Conservation (phyloP, 35 echinoderm and acorn worm species). For the Antedon bifida region DNA sequence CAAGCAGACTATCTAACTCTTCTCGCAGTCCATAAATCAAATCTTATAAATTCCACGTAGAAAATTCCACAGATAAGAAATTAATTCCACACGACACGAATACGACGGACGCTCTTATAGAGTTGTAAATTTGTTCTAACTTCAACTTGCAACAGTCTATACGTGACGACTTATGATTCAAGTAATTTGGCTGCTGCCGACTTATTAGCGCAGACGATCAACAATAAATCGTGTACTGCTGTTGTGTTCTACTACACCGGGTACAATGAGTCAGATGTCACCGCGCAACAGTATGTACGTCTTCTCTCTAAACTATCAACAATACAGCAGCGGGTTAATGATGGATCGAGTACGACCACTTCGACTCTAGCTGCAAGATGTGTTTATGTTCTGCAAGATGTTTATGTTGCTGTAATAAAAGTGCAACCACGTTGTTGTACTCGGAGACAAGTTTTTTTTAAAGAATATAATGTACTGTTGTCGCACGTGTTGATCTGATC, state of each 20-base stretch:
- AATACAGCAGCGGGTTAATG: neutral
- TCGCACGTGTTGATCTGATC: neutral
- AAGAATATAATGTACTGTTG: neutral
- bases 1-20: too few relatives aligned
- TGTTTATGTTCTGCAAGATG: too few relatives aligned
- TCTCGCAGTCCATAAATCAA: too few relatives aligned
- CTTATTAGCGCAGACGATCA: too few relatives aligned
- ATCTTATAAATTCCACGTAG: too few relatives aligned
- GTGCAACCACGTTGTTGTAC: neutral
- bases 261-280: neutral
- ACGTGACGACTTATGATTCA: neutral
- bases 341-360: too few relatives aligned
- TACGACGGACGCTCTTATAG: too few relatives aligned
- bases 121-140: neutral
- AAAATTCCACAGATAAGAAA: too few relatives aligned
- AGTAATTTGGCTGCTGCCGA: too few relatives aligned
- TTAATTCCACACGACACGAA: too few relatives aligned
- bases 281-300: neutral
- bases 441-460: neutral
- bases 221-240: neutral
- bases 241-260: too few relatives aligned
- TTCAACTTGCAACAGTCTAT: neutral
- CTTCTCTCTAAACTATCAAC: neutral
- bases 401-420: neutral
- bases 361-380: too few relatives aligned